A percentile compares a stretch with the other conserved stretches of the same genome.
Evolutionary conservation across 2,888 invertebrate genomes (phyloP).

Genomic region (Tenthredo scrophulariae): DNA sequence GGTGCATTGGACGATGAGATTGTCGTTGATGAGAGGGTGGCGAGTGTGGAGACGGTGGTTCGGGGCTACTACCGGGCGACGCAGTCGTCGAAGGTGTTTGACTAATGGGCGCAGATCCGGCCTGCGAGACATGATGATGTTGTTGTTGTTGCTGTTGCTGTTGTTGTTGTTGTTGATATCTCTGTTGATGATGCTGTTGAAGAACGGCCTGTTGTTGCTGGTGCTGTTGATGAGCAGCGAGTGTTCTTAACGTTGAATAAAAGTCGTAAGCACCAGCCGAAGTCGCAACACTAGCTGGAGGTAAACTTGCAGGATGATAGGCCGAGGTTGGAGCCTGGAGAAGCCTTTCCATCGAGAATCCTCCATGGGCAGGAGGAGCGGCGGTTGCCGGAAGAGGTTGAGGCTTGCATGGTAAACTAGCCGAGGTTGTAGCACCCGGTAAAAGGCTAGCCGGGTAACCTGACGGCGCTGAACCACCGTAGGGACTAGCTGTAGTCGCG

Average conservation of each 20-base stretch:
- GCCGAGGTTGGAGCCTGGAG: slow-evolving; percentile 69
- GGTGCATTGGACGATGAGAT: slow-evolving; percentile 74
- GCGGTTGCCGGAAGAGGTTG: slow-evolving; percentile 73
- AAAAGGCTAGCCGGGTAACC: slow-evolving; percentile 75
- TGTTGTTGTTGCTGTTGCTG: slow-evolving; percentile 64
- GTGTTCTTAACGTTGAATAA: slow-evolving; percentile 78
- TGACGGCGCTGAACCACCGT: slow-evolving; percentile 72
- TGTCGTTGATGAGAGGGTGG: slow-evolving; percentile 78
- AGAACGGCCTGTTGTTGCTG: slow-evolving; percentile 71
- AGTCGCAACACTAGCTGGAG: slow-evolving; percentile 64
- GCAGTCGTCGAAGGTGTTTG: slow-evolving; percentile 72
- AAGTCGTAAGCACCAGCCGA: slow-evolving; percentile 77
- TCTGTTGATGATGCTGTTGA: slow-evolving; percentile 66
- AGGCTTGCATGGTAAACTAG: slow-evolving; percentile 76
- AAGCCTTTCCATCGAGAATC: slow-evolving; percentile 79
- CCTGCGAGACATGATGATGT: slow-evolving; percentile 64
- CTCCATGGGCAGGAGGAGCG: slow-evolving; percentile 78
- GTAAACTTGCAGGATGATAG: slow-evolving; percentile 63
- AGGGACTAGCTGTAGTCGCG: slow-evolving; percentile 73
- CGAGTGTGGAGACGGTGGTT: slow-evolving; percentile 78
- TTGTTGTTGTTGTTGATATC: slow-evolving; percentile 66
- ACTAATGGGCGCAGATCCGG: slow-evolving; percentile 59
- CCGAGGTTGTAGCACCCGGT: slow-evolving; percentile 66
- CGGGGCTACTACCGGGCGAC: slow-evolving; percentile 79
- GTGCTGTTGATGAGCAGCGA: slow-evolving; percentile 79